These are phyloP conservation scores for Drosophila ficusphila DNA, from an alignment of 1,140 invertebrate genomes.

Conservation along the genomic window DNA sequence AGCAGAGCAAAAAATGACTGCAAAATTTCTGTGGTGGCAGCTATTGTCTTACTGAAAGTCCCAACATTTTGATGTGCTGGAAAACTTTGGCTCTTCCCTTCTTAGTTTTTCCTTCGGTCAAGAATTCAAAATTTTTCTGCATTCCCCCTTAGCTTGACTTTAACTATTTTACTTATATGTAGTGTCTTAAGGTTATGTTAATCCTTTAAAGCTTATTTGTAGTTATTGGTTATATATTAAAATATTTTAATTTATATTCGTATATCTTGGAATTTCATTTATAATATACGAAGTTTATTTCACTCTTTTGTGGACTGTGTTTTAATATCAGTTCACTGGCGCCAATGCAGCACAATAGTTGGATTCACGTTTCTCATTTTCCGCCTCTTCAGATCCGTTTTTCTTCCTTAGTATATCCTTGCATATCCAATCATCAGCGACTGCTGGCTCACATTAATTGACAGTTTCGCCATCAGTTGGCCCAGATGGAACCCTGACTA, in stretches of 20 bases:
- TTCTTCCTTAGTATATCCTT: neutral
- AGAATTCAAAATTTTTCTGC: neutral
- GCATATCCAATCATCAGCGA: constrained; percentile 27
- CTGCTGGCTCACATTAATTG: constrained; percentile 55
- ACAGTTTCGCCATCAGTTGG: constrained; percentile 48
- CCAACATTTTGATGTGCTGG: constrained; percentile 13
- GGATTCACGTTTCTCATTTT: neutral
- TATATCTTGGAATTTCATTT: too few relatives aligned
- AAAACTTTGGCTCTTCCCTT: constrained; percentile 23
- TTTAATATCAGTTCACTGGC: constrained; percentile 15
- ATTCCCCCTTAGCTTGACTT: neutral
- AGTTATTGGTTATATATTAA: too few relatives aligned
- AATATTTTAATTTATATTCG: too few relatives aligned
- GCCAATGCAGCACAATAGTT: constrained; percentile 13
- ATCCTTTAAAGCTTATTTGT: too few relatives aligned
- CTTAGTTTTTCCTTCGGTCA: neutral
- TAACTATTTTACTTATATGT: neutral
- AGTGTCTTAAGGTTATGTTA: neutral
- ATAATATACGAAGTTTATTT: too few relatives aligned
- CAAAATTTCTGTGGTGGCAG: constrained; percentile 12
- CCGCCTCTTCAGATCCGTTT: neutral
- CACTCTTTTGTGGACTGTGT: constrained; percentile 3
- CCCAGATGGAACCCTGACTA: constrained; percentile 14
- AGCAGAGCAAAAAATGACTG: neutral
- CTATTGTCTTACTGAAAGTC: constrained; percentile 1